phyloP scores from a whole-genome alignment of 2,113 vertebrate genomes.

The Hippopotamus amphibius region DNA sequence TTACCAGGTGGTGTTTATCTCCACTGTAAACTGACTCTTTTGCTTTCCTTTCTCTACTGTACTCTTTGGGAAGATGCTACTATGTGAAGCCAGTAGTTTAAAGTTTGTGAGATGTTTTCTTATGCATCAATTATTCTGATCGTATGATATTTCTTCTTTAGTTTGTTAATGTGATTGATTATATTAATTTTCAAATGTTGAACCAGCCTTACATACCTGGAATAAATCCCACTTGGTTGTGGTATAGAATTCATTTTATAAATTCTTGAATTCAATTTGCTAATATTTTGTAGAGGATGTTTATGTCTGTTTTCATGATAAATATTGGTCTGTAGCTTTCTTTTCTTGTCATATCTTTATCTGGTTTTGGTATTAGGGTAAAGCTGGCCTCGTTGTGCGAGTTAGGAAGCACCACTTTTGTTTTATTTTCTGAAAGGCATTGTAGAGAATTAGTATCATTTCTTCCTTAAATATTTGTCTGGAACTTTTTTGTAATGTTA shows the following conservation, averaged over 20 bases:
- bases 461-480: conserved; percentile 22
- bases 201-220: not conserved
- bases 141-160: not conserved
- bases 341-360: conserved; percentile 25
- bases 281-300: not conserved
- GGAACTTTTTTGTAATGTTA: not conserved
- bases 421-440: conserved; percentile 16
- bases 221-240: not conserved
- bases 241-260: not conserved
- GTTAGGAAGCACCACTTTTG: not conserved
- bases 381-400: not conserved
- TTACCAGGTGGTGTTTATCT: not conserved
- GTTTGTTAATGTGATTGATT: not conserved
- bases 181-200: not conserved
- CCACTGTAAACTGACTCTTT: not conserved
- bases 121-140: not conserved
- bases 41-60: not conserved
- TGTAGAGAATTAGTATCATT: not conserved
- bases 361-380: not conserved
- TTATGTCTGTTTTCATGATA: not conserved
- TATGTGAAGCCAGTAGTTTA: not conserved
- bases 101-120: conserved; percentile 11
- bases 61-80: not conserved
- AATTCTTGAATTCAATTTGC: not conserved
- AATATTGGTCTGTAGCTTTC: not conserved